Evolutionary conservation across 2,888 invertebrate genomes (phyloP).

Genomic region (Polydrusus tereticollis): DNA sequence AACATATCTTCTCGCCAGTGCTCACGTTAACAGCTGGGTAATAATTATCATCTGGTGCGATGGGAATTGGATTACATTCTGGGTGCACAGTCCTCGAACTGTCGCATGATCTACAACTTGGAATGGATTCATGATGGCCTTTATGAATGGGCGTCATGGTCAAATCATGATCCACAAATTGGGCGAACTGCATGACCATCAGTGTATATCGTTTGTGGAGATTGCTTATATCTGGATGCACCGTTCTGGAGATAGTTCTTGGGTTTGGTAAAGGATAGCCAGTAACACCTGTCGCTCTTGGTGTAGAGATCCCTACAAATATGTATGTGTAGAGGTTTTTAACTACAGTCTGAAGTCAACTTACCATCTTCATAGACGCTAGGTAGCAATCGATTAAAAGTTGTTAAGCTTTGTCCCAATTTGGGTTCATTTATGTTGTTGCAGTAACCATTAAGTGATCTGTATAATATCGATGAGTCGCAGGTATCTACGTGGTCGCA

Average conservation of each 20-base stretch:
- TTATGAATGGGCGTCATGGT: constrained; percentile 95
- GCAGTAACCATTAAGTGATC: constrained; percentile 86
- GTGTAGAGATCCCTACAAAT: constrained; percentile 85
- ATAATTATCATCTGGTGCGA: constrained; percentile 90
- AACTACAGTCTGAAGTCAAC: too few species aligned
- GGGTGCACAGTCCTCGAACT: constrained; percentile 88
- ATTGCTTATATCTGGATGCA: constrained; percentile 93
- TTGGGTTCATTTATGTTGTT: constrained; percentile 88
- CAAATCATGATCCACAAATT: constrained; percentile 94
- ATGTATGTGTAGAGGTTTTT: too few species aligned
- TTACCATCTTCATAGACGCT: constrained; percentile 90
- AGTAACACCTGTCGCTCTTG: constrained; percentile 79
- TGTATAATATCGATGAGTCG: constrained; percentile 78
- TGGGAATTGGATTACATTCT: constrained; percentile 93
- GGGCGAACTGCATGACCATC: constrained; percentile 96
- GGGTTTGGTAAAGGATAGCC: constrained; percentile 88
- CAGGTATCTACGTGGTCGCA: constrained; percentile 82
- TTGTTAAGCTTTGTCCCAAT: constrained; percentile 86
- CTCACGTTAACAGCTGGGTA: constrained; percentile 89
- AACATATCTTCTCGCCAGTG: constrained; percentile 87
- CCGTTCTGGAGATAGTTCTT: constrained; percentile 85
- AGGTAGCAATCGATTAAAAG: constrained; percentile 86
- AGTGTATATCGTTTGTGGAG: constrained; percentile 89
- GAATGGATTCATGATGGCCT: constrained; percentile 90
- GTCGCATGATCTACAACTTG: constrained; percentile 91